phyloP scores from a whole-genome alignment of 2,113 vertebrate species.

The Thryonomys swinderianus region DNA sequence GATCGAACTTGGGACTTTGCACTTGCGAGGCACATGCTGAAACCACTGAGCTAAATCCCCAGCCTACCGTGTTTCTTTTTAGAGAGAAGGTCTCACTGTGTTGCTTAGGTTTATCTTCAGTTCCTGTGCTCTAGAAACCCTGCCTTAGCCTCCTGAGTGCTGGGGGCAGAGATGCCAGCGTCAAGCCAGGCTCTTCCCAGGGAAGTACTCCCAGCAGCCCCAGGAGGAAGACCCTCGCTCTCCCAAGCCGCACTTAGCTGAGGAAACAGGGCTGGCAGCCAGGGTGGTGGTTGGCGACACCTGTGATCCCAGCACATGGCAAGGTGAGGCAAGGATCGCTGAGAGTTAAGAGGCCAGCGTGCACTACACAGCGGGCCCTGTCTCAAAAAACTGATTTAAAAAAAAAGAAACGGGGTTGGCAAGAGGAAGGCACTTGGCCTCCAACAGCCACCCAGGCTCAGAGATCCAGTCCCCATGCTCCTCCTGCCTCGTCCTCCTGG shows the following conservation, averaged over 20 bases:
- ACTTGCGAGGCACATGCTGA: no score
- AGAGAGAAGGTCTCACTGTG: neutral
- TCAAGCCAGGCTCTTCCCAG: neutral
- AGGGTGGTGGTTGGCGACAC: neutral
- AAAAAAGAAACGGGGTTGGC: no score
- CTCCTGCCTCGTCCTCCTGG: accelerated
- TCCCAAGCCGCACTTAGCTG: neutral
- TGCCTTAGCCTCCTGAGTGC: neutral
- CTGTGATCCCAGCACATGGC: neutral
- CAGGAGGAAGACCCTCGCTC: accelerated
- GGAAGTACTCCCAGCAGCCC: neutral
- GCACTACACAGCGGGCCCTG: neutral
- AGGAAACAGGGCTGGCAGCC: neutral
- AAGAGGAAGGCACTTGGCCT: neutral
- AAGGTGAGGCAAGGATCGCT: neutral
- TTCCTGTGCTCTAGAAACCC: neutral
- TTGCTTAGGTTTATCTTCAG: neutral
- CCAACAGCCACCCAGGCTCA: neutral
- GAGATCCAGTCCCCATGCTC: neutral
- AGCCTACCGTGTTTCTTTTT: neutral
- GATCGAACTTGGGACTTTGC: no score
- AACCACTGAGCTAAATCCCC: neutral
- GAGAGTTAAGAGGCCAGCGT: neutral
- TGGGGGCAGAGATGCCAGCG: neutral
- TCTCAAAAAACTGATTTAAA: neutral